These are phyloP conservation scores for Fulica atra DNA, from an alignment of 2,113 vertebrate genomes.

Conservation along the genomic window DNA sequence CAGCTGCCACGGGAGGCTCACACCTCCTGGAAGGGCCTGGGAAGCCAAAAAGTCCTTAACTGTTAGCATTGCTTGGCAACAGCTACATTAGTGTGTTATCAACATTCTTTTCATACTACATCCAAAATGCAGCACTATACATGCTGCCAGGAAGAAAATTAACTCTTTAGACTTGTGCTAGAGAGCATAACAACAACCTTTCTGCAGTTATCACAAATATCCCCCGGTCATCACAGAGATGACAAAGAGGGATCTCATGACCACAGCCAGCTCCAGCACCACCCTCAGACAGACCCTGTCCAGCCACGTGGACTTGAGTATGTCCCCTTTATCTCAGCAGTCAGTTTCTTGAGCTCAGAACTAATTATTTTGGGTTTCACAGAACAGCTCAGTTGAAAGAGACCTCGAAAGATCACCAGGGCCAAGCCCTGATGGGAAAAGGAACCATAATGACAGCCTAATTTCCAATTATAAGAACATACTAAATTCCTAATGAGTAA, in stretches of 20 bases:
- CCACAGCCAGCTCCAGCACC: not conserved
- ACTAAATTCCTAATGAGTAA: not conserved
- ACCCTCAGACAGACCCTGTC: not conserved
- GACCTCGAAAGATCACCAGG: not conserved
- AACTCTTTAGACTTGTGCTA: no score
- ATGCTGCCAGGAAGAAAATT: no score
- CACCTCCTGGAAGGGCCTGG: no score
- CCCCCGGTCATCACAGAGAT: not conserved
- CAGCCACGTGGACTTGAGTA: not conserved
- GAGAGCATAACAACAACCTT: not conserved
- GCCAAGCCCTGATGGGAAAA: not conserved
- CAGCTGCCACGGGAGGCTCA: no score
- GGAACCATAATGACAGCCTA: not conserved
- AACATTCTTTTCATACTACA: no score
- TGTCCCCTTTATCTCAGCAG: not conserved
- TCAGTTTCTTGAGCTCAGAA: not conserved
- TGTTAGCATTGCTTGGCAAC: no score
- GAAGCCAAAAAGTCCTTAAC: no score
- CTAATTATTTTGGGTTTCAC: not conserved
- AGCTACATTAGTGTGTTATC: no score
- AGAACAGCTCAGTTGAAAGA: not conserved
- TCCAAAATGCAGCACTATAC: no score
- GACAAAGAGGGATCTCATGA: fast-evolving
- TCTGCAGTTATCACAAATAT: not conserved
- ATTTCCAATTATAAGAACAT: not conserved